Evolutionary conservation across 2,888 invertebrate species (phyloP).

Genomic region (Dascillus cervinus): DNA sequence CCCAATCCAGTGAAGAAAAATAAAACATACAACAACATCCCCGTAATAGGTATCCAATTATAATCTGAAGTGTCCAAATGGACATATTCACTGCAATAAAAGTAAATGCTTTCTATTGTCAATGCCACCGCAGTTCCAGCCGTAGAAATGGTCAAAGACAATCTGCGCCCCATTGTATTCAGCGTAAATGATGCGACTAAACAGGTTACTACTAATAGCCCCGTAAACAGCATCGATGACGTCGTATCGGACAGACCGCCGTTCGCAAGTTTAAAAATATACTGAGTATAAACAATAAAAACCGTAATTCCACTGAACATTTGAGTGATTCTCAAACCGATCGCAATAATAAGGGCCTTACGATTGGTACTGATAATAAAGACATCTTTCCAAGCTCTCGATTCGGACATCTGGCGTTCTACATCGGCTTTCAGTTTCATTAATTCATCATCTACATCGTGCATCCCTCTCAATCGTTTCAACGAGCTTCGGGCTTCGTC

Average conservation of each 20-base stretch:
- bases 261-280: slow-evolving; percentile 47
- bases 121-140: slow-evolving; percentile 35
- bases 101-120: slow-evolving; percentile 36
- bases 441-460: slow-evolving; percentile 43
- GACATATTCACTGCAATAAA: slow-evolving; percentile 34
- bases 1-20: slow-evolving; percentile 46
- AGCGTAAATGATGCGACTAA: slow-evolving; percentile 49
- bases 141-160: slow-evolving; percentile 50
- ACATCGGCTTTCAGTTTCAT: slow-evolving; percentile 23
- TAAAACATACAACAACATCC: slow-evolving; percentile 43
- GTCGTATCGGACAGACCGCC: slow-evolving; percentile 43
- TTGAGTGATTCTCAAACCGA: slow-evolving; percentile 50
- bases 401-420: slow-evolving; percentile 41
- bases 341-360: slow-evolving; percentile 52
- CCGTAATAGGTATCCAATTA: slow-evolving; percentile 46
- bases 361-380: slow-evolving; percentile 48
- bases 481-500: slow-evolving; percentile 46
- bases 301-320: slow-evolving; percentile 56
- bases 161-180: slow-evolving; percentile 56
- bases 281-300: slow-evolving; percentile 51
- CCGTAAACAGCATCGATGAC: slow-evolving; percentile 49
- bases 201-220: slow-evolving; percentile 48
- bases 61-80: slow-evolving; percentile 28
- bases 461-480: slow-evolving; percentile 48
- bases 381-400: slow-evolving; percentile 46